Conservation (phyloP, 2,888 invertebrate species). For the Lymantria dispar region DNA sequence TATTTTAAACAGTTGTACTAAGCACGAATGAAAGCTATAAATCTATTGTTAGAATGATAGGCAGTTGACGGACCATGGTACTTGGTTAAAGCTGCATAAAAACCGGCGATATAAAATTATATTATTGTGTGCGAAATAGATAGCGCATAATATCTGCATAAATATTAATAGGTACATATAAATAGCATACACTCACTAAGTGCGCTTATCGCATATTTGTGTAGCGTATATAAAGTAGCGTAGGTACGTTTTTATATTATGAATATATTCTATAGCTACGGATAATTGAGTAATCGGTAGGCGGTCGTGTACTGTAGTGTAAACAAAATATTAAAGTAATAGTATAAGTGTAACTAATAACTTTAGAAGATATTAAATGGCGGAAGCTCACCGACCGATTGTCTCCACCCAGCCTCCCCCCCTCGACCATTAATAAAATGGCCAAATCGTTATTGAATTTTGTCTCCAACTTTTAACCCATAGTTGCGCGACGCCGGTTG, state of each 20-base stretch:
- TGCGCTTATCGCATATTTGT: slow-evolving; percentile 41
- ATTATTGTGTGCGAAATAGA: slow-evolving; percentile 5
- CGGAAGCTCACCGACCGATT: slow-evolving; percentile 71
- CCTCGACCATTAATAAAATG: slow-evolving; percentile 81
- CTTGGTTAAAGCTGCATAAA: no score
- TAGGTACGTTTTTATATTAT: slow-evolving; percentile 16
- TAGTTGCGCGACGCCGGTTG: slow-evolving; percentile 79
- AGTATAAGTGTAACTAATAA: slow-evolving; percentile 43
- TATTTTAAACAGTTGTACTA: no score
- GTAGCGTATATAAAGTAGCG: slow-evolving; percentile 16
- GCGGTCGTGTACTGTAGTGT: slow-evolving; percentile 34
- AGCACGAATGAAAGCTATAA: no score
- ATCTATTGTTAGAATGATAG: no score
- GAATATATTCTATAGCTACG: slow-evolving; percentile 18
- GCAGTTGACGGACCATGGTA: no score
- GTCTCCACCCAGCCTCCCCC: slow-evolving; percentile 79
- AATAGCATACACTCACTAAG: slow-evolving; percentile 29
- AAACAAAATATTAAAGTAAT: slow-evolving; percentile 52
- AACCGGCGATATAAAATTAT: no score
- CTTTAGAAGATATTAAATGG: slow-evolving; percentile 66
- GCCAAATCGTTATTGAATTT: slow-evolving; percentile 83
- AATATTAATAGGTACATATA: slow-evolving; percentile 1
- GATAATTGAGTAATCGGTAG: slow-evolving; percentile 33
- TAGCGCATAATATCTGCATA: slow-evolving; percentile 2
- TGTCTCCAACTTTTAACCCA: slow-evolving; percentile 70